Conservation (phyloP, 2,113 vertebrate genomes). For the Spermophilus dauricus region DNA sequence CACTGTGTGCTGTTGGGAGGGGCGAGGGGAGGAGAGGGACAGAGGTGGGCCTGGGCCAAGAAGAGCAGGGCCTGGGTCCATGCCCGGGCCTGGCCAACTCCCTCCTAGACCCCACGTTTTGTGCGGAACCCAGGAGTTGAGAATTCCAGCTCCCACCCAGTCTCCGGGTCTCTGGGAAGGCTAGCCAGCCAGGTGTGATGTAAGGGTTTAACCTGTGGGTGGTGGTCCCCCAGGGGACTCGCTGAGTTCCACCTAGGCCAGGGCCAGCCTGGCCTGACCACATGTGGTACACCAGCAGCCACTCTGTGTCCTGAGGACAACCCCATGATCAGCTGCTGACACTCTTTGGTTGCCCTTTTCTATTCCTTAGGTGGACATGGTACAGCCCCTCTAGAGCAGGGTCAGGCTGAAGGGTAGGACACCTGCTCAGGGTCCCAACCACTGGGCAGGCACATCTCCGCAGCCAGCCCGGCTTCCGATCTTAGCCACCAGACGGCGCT, state of each 20-base stretch:
- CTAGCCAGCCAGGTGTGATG: fast-evolving
- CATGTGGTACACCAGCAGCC: not conserved
- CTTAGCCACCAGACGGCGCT: not conserved
- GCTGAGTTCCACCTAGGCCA: not conserved
- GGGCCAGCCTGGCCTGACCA: not conserved
- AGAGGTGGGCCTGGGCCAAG: not conserved
- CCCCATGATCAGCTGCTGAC: not conserved
- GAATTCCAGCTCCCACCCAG: not conserved
- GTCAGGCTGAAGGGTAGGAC: not conserved
- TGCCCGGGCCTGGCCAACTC: not conserved
- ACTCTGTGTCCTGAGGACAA: not conserved
- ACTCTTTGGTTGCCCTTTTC: not conserved
- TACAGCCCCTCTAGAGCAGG: not conserved
- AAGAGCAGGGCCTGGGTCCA: fast-evolving
- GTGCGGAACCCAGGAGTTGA: not conserved
- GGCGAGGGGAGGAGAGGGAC: no score
- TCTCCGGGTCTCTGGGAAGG: not conserved
- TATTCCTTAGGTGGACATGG: not conserved
- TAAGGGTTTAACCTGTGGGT: no score
- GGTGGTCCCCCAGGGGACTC: no score
- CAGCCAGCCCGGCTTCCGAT: not conserved
- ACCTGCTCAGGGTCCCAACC: not conserved
- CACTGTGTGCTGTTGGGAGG: not conserved
- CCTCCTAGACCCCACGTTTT: not conserved
- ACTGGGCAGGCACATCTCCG: not conserved